Evolutionary conservation across 2,113 vertebrate species (phyloP), one percentile per base, ranked within the genome.

Genomic region (Onychorhynchus coronatus): DNA sequence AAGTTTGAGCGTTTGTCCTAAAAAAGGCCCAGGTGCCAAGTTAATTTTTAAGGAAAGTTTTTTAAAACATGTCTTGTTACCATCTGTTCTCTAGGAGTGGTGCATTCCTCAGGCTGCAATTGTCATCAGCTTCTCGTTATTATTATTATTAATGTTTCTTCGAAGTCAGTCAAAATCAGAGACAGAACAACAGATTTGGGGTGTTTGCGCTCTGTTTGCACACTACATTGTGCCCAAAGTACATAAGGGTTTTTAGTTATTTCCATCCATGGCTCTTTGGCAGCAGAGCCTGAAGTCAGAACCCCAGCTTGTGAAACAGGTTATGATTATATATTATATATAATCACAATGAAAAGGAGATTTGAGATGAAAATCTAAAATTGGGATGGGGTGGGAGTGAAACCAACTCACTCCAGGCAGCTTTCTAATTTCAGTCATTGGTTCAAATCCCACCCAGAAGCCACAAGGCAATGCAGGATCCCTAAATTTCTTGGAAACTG

Each of bases 101-200:
- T 82, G 22, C 67, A 96, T 96, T 97, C 91, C 73, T 92, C 15
- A 23, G 42, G 59, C 74, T 49, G 1, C 73, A 4, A 78, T 95
- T 95, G 82, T 95, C 95, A 97, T 91, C 91, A 88, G 77, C 88
- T 97, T 84, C 91, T 93, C 81, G n/a, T n/a, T n/a, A 73, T 96
- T 92, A 89, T 83, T 94, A 81, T 90, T 92, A 49, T 91, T 91
- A 85, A 95, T 0, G 1, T 80, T 91, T 90, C 87, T 80, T 94
- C 59, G 1, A 88, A 92, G 77, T 94, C 91, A 86, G 89, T 90
- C 96, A 92, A 75, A 96, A 95, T 85, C 93, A 95, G 96, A 95
- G 93, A 71, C 84, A 87, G 87, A 93, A 46, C 41, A 91, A 75
- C 50, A 67, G 73, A 94, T 96, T 56, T 81, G 81, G 85, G 89